Percentiles rank a stretch among this genome's conserved stretches.
Evolutionary conservation across 2,888 invertebrate species (phyloP).

Genomic region (Oasisia sp.): DNA sequence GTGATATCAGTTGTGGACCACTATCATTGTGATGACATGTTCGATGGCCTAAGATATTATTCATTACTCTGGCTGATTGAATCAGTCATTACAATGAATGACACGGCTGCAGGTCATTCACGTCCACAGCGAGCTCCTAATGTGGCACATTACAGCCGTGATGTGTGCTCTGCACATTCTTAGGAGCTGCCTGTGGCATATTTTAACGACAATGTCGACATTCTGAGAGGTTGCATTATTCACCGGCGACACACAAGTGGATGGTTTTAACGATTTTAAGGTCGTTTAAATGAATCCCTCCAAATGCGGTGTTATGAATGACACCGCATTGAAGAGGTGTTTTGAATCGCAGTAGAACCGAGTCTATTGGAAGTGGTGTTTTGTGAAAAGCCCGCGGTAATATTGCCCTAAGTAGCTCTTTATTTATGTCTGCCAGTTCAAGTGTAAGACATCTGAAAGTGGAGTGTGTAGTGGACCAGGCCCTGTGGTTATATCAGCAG

Average conservation of each 20-base stretch:
- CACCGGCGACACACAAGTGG: too few relatives aligned
- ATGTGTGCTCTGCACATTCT: background rate
- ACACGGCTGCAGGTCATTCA: background rate
- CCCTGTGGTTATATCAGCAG: background rate
- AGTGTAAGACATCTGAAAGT: background rate
- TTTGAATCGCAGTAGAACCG: too few relatives aligned
- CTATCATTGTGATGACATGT: background rate
- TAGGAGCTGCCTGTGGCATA: background rate
- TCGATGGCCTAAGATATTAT: background rate
- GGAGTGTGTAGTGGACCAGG: background rate
- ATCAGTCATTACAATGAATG: background rate
- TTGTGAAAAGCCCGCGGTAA: too few relatives aligned
- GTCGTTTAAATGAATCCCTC: too few relatives aligned
- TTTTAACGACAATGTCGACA: background rate
- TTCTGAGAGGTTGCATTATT: background rate
- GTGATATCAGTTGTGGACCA: background rate
- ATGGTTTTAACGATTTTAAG: too few relatives aligned
- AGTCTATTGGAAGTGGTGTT: too few relatives aligned
- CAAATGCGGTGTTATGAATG: too few relatives aligned
- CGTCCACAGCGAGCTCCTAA: background rate
- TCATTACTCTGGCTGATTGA: background rate
- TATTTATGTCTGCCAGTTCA: too few relatives aligned
- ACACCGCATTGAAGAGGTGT: too few relatives aligned
- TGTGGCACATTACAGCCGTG: background rate
- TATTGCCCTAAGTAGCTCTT: too few relatives aligned